Conservation (phyloP, 2,113 vertebrate species). For the Xenus cinereus region DNA sequence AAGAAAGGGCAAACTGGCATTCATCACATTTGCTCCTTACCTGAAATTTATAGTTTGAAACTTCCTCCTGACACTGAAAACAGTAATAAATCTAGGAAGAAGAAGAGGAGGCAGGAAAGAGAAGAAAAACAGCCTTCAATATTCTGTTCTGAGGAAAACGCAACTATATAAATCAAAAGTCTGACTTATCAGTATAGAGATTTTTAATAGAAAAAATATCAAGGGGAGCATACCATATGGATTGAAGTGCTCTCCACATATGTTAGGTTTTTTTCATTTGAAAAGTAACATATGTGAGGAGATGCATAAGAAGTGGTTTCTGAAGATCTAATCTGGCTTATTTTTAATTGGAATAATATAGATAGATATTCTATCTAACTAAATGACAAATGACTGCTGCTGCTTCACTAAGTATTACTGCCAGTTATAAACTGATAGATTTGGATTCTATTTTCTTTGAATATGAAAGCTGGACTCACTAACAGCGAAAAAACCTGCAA, state of each 20-base stretch:
- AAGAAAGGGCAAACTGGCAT: neutral
- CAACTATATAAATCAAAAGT: constrained; percentile 45
- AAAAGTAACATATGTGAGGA: constrained; percentile 49
- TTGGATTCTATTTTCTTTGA: neutral
- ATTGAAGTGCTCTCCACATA: constrained; percentile 58
- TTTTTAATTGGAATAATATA: constrained; percentile 59
- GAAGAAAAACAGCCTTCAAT: constrained; percentile 25
- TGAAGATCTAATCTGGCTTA: constrained; percentile 47
- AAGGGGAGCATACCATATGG: constrained; percentile 35
- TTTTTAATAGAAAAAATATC: constrained; percentile 57
- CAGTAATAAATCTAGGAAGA: neutral
- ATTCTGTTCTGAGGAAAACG: neutral
- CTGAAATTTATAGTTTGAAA: neutral
- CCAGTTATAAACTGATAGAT: neutral
- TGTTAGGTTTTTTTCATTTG: constrained; percentile 39
- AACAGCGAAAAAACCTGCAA: neutral
- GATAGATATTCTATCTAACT: neutral
- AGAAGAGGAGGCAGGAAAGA: neutral
- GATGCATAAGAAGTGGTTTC: constrained; percentile 30
- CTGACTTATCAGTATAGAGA: constrained; percentile 11
- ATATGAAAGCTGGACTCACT: neutral
- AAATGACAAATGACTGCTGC: neutral
- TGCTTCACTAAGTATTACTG: neutral
- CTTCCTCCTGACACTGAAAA: constrained; percentile 2
- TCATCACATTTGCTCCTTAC: neutral